Evolutionary conservation across 2,888 invertebrate species (phyloP).

Genomic region (Apamea monoglypha): DNA sequence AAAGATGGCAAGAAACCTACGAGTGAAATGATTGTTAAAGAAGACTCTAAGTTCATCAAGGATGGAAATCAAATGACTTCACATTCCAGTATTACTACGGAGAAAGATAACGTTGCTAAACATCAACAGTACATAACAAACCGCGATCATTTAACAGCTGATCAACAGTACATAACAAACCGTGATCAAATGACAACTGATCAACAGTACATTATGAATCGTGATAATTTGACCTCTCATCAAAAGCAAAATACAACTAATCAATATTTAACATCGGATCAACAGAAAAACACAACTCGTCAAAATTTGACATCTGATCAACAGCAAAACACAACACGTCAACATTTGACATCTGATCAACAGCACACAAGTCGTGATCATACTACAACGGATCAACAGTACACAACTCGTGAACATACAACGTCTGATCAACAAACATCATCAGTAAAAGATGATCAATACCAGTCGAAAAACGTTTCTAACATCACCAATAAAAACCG

Average conservation of each 20-base stretch:
- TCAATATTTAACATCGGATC: slow-evolving; percentile 28
- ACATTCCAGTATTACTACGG: slow-evolving; percentile 82
- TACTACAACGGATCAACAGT: slow-evolving; percentile 47
- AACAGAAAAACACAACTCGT: slow-evolving; percentile 34
- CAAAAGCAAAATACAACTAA: slow-evolving; percentile 37
- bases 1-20: slow-evolving; percentile 87
- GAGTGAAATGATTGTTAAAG: slow-evolving; percentile 81
- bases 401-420: slow-evolving; percentile 48
- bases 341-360: slow-evolving; percentile 54
- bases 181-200: slow-evolving; percentile 48
- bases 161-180: slow-evolving; percentile 52
- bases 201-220: slow-evolving; percentile 43
- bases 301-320: slow-evolving; percentile 46
- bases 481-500: slow-evolving; percentile 53
- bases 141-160: slow-evolving; percentile 76
- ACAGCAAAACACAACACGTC: slow-evolving; percentile 45
- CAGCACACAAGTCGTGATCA: slow-evolving; percentile 44
- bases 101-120: slow-evolving; percentile 82
- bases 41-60: slow-evolving; percentile 84
- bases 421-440: slow-evolving; percentile 58
- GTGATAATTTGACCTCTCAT: slow-evolving; percentile 34
- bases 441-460: slow-evolving; percentile 39
- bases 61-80: slow-evolving; percentile 84
- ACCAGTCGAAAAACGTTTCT: slow-evolving; percentile 43
- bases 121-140: slow-evolving; percentile 80